Percentiles rank a stretch among this genome's conserved stretches.
Conservation (phyloP, 2,113 vertebrate species). For the Athene cunicularia region DNA sequence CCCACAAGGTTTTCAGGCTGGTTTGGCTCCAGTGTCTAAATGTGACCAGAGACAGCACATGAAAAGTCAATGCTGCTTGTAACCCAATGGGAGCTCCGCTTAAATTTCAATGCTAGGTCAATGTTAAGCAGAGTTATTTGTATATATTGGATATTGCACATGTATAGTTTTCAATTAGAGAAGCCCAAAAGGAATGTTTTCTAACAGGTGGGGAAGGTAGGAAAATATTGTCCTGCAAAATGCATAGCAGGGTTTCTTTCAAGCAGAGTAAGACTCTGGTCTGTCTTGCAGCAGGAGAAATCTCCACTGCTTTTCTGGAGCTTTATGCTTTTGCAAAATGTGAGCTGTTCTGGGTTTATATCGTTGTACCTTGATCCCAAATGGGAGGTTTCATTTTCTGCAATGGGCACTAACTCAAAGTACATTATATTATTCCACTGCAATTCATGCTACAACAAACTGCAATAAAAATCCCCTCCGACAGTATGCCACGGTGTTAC, state of each 20-base stretch:
- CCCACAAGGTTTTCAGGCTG: neutral
- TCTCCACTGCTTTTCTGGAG: neutral
- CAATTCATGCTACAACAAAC: neutral
- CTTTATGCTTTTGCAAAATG: neutral
- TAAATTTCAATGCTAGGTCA: neutral
- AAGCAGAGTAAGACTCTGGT: neutral
- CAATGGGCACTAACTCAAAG: neutral
- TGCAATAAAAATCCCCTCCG: neutral
- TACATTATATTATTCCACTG: neutral
- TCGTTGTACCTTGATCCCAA: neutral
- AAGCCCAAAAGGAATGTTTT: neutral
- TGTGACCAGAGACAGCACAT: neutral
- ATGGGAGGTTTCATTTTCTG: neutral
- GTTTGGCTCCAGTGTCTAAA: neutral
- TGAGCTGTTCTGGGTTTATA: neutral
- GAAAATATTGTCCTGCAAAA: neutral
- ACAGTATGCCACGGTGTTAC: neutral
- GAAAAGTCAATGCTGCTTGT: neutral
- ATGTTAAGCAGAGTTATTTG: neutral
- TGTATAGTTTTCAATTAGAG: neutral
- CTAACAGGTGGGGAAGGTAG: neutral
- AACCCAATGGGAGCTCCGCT: neutral
- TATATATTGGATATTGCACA: fast-evolving
- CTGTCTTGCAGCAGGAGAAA: neutral
- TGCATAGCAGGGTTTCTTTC: neutral